phyloP scores from a whole-genome alignment of 2,113 vertebrate genomes.

The Tachysurus vachellii region DNA sequence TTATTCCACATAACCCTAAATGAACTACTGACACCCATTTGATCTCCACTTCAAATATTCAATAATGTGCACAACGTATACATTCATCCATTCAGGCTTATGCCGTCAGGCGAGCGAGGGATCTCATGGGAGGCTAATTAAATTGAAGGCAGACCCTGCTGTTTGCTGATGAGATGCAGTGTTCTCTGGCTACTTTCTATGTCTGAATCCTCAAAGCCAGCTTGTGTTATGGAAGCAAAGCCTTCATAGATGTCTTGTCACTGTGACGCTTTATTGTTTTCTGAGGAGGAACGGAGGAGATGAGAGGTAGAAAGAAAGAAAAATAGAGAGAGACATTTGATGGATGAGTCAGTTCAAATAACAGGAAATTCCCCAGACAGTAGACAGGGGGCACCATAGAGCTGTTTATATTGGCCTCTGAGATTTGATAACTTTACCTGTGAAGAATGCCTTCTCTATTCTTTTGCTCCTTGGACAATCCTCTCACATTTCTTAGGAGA shows the following conservation, averaged over 20 bases:
- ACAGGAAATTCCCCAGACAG: slow-evolving; percentile 26
- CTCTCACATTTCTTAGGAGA: slow-evolving; percentile 1
- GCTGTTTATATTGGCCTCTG: neutral
- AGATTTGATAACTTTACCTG: neutral
- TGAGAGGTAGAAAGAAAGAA: slow-evolving; percentile 11
- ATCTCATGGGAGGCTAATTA: slow-evolving; percentile 58
- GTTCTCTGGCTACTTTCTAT: slow-evolving; percentile 42
- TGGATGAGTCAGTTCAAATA: slow-evolving; percentile 29
- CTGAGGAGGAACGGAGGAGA: slow-evolving; percentile 32
- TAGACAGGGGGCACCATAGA: slow-evolving; percentile 29
- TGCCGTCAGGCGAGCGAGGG: slow-evolving; percentile 38
- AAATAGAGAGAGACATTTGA: slow-evolving; percentile 30
- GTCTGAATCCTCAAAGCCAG: slow-evolving; percentile 45
- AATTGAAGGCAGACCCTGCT: slow-evolving; percentile 53
- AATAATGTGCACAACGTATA: neutral
- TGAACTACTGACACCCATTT: slow-evolving; percentile 14
- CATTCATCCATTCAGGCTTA: slow-evolving; percentile 35
- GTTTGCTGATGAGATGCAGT: slow-evolving; percentile 53
- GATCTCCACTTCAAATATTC: neutral
- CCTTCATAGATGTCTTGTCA: slow-evolving; percentile 42
- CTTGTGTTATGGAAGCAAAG: slow-evolving; percentile 42
- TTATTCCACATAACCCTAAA: slow-evolving; percentile 44
- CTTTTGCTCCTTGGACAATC: neutral
- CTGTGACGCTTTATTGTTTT: slow-evolving; percentile 38
- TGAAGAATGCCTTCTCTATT: neutral